Percentiles rank a stretch among this genome's conserved stretches.
phyloP scores from a whole-genome alignment of 2,113 vertebrate species.

The Melanostigma gelatinosum region DNA sequence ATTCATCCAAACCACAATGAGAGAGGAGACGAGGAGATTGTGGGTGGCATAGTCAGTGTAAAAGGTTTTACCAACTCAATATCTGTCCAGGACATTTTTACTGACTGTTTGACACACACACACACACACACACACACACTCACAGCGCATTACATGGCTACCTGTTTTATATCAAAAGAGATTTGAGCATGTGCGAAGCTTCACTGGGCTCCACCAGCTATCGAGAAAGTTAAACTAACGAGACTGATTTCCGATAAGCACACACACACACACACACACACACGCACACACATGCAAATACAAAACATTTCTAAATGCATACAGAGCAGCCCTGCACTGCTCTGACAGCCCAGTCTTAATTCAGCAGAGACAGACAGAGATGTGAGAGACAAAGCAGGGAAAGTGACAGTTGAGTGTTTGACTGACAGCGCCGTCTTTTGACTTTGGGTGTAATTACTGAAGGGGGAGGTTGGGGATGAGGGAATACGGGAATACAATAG shows the following conservation, averaged over 20 bases:
- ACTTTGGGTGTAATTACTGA: slow-evolving; percentile 76
- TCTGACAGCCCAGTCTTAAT: slow-evolving; percentile 76
- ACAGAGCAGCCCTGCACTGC: slow-evolving; percentile 18
- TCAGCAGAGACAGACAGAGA: slow-evolving; percentile 63
- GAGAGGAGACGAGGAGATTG: slow-evolving; percentile 8
- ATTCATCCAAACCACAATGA: slow-evolving; percentile 17
- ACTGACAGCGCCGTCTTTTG: slow-evolving; percentile 73
- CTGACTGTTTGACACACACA: background rate
- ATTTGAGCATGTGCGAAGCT: background rate
- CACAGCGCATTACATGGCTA: too few relatives aligned
- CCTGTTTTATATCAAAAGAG: background rate
- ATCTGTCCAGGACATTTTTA: slow-evolving; percentile 2
- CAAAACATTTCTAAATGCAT: slow-evolving; percentile 27
- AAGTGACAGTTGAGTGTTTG: slow-evolving; percentile 70
- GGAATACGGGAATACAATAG: slow-evolving; percentile 62
- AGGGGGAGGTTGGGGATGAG: slow-evolving; percentile 32
- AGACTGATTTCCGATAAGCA: background rate
- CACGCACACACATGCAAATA: background rate
- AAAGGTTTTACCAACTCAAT: slow-evolving; percentile 16
- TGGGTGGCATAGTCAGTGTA: background rate
- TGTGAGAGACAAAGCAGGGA: slow-evolving; percentile 67
- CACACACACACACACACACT: background rate
- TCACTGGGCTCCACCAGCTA: background rate
- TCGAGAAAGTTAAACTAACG: slow-evolving; percentile 3
- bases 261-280: background rate